Percentiles rank a stretch among this genome's conserved stretches.
Evolutionary conservation across 2,888 invertebrate genomes (phyloP).

Genomic region (Griposia aprilina): DNA sequence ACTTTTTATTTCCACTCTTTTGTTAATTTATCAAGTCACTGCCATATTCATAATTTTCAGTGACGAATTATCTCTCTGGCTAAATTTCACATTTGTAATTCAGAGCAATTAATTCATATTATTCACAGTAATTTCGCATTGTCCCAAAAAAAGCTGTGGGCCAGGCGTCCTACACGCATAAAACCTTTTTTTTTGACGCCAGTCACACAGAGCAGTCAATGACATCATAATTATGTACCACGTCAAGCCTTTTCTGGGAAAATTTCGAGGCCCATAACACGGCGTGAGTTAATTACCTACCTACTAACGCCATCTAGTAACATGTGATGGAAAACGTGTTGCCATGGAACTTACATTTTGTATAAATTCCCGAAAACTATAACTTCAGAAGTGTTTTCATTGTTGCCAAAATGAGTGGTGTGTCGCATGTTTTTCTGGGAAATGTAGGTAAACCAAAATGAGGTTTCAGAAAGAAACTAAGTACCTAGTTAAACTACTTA

Average conservation of each 20-base stretch:
- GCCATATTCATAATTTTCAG: neutral
- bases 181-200: conserved; percentile 31
- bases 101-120: neutral
- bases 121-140: neutral
- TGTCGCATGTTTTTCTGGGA: neutral
- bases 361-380: neutral
- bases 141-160: neutral
- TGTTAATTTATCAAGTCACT: neutral
- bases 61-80: neutral
- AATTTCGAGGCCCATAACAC: conserved; percentile 20
- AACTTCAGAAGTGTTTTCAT: neutral
- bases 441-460: neutral
- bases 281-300: conserved; percentile 22
- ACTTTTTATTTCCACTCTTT: neutral
- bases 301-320: conserved; percentile 42
- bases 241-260: conserved; percentile 39
- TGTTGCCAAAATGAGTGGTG: neutral
- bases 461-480: neutral
- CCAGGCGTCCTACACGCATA: conserved; percentile 7
- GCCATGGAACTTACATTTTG: neutral
- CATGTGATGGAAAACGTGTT: conserved; percentile 7
- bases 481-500: neutral
- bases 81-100: neutral
- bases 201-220: conserved; percentile 36
- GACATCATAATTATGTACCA: conserved; percentile 51